phyloP scores from a whole-genome alignment of 2,888 invertebrate genomes.

The Chorisops tibialis region DNA sequence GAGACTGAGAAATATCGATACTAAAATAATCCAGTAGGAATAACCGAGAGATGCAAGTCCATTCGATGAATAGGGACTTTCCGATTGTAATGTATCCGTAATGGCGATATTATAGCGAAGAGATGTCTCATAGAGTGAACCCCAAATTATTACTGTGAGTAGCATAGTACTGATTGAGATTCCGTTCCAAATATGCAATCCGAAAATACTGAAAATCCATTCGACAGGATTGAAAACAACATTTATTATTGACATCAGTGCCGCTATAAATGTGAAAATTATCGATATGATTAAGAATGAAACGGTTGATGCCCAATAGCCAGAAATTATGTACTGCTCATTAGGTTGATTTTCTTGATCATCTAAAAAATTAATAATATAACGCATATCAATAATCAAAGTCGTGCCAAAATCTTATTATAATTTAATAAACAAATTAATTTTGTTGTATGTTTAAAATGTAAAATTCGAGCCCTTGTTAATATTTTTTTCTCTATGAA shows the following conservation, averaged over 20 bases:
- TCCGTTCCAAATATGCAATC: conserved; percentile 61
- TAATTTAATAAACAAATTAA: no score
- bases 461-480: no score
- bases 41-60: conserved; percentile 48
- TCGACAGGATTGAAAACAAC: conserved; percentile 60
- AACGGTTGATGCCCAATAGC: conserved; percentile 58
- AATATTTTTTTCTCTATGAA: no score
- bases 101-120: conserved; percentile 48
- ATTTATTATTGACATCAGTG: conserved; percentile 58
- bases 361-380: neutral
- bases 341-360: neutral
- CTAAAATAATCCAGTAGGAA: conserved; percentile 51
- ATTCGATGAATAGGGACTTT: conserved; percentile 39
- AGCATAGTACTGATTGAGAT: conserved; percentile 48
- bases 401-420: no score
- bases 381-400: no score
- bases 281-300: conserved; percentile 55
- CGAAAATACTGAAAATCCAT: conserved; percentile 49
- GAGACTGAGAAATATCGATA: conserved; percentile 34
- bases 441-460: no score
- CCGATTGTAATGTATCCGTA: conserved; percentile 46
- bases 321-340: conserved; percentile 44
- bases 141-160: conserved; percentile 50
- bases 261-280: conserved; percentile 53
- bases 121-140: conserved; percentile 43